Percentiles rank a stretch among this genome's conserved stretches.
Evolutionary conservation across 2,113 vertebrate species (phyloP).

Genomic region (Collichthys lucidus): DNA sequence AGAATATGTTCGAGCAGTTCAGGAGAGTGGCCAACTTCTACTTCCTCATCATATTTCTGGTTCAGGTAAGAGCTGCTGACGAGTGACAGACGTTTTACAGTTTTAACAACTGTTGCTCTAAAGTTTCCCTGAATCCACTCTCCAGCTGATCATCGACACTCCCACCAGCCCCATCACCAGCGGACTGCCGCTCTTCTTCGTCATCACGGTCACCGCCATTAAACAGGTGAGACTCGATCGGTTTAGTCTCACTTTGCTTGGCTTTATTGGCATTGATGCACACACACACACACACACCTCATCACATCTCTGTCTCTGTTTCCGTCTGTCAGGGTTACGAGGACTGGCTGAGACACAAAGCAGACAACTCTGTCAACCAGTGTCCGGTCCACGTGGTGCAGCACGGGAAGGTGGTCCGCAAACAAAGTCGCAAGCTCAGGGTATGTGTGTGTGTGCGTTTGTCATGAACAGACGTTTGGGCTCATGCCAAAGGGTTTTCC

Average conservation of each 20-base stretch:
- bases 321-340: constrained; percentile 91
- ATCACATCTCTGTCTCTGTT: background rate
- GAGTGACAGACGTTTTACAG: background rate
- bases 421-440: constrained; percentile 93
- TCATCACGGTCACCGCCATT: constrained; percentile 97
- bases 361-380: constrained; percentile 94
- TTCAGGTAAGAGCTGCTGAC: constrained; percentile 88
- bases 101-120: too few species aligned
- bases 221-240: constrained; percentile 89
- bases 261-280: background rate
- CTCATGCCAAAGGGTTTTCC: constrained; percentile 40
- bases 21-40: constrained; percentile 99
- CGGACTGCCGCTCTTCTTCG: constrained; percentile 96
- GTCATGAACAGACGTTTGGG: constrained; percentile 35
- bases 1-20: constrained; percentile 99
- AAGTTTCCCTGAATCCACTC: background rate
- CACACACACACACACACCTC: background rate
- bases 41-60: constrained; percentile 99
- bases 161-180: constrained; percentile 98
- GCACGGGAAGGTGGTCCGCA: constrained; percentile 91
- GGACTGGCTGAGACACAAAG: constrained; percentile 98
- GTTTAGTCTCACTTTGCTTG: background rate
- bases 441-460: constrained; percentile 80
- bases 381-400: constrained; percentile 94
- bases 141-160: constrained; percentile 96